Percentiles rank a stretch among this genome's conserved stretches.
phyloP scores from a whole-genome alignment of 2,113 vertebrate species.

The Pipra filicauda region DNA sequence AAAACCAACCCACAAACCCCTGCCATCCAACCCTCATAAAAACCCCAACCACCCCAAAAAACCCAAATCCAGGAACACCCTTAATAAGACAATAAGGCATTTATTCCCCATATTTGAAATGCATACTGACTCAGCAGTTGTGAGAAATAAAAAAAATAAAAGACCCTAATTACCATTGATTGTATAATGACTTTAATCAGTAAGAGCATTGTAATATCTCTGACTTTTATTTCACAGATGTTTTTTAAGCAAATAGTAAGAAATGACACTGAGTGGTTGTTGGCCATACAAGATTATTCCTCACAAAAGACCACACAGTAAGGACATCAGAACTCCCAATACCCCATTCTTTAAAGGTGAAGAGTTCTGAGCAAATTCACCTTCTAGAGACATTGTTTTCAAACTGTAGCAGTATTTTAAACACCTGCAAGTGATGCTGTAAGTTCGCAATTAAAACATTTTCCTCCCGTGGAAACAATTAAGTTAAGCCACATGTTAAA shows the following conservation, averaged over 20 bases:
- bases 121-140: not conserved
- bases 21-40: not conserved
- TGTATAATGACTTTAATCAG: not conserved
- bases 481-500: not conserved
- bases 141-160: no score
- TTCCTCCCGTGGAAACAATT: not conserved
- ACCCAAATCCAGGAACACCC: not conserved
- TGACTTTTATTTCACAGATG: not conserved
- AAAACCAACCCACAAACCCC: not conserved
- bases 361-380: not conserved
- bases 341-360: not conserved
- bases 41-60: fast-evolving
- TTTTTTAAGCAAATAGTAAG: not conserved
- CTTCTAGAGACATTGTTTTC: not conserved
- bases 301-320: not conserved
- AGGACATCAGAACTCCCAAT: not conserved
- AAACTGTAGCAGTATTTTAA: not conserved
- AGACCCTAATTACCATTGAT: not conserved
- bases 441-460: not conserved
- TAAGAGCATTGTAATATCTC: not conserved
- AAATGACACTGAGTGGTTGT: not conserved
- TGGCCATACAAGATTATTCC: not conserved
- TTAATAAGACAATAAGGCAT: not conserved
- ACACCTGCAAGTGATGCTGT: not conserved
- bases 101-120: not conserved